These are phyloP conservation scores for Hylia prasina DNA, from an alignment of 2,113 vertebrate species.

Conservation along the genomic window DNA sequence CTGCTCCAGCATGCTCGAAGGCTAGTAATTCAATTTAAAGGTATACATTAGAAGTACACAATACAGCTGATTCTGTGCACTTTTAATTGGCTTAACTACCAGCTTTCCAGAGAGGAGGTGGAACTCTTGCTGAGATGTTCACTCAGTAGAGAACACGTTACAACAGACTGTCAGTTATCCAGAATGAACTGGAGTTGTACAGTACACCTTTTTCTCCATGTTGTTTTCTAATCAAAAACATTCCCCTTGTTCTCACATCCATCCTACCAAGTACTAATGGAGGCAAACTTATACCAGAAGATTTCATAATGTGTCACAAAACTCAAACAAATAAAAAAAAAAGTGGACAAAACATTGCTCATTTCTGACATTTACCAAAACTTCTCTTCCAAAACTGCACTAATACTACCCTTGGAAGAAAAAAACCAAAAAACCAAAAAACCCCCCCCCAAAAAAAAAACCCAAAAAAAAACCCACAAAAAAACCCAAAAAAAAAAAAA, in stretches of 20 bases:
- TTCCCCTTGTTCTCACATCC: not conserved
- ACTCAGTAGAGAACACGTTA: not conserved
- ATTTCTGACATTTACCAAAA: not conserved
- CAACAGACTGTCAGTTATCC: not conserved
- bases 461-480: no score
- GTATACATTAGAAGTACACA: not conserved
- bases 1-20: not conserved
- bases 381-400: not conserved
- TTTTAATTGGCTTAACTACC: conserved; percentile 21
- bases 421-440: no score
- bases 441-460: no score
- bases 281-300: not conserved
- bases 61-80: not conserved
- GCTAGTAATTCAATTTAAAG: conserved; percentile 18
- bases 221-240: not conserved
- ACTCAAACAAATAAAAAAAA: not conserved
- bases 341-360: not conserved
- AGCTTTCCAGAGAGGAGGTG: not conserved
- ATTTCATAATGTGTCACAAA: not conserved
- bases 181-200: not conserved
- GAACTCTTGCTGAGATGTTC: conserved; percentile 17
- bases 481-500: no score
- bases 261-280: not conserved
- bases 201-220: not conserved
- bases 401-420: not conserved